Conservation (phyloP, 2,113 vertebrate genomes). For the Pomatostomus ruficeps region DNA sequence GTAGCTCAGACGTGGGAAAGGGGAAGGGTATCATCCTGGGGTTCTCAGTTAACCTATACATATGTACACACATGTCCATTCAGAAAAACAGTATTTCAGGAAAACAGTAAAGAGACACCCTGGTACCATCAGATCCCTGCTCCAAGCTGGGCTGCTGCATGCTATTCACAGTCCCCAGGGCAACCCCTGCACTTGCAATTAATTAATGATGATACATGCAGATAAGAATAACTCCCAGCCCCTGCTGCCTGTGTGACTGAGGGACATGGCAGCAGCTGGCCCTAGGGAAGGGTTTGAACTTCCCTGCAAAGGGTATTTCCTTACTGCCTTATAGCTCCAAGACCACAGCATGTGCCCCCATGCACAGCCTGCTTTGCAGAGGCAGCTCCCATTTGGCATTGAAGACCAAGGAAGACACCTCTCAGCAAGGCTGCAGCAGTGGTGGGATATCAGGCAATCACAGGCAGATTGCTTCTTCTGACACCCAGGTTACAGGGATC, state of each 20-base stretch:
- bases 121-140: neutral
- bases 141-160: neutral
- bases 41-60: neutral
- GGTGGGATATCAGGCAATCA: neutral
- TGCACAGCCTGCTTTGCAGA: fast-evolving
- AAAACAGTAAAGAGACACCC: neutral
- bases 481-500: neutral
- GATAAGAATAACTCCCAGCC: neutral
- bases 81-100: neutral
- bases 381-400: neutral
- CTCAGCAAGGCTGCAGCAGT: neutral
- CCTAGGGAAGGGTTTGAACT: neutral
- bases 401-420: neutral
- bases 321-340: neutral
- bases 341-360: neutral
- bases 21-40: fast-evolving
- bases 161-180: neutral
- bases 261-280: neutral
- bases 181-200: neutral
- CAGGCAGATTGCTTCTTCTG: neutral
- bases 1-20: neutral
- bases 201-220: neutral
- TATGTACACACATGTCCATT: fast-evolving
- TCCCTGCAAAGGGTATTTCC: neutral
- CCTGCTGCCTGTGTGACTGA: neutral